Evolutionary conservation across 2,113 vertebrate species (phyloP).

Genomic region (Leptosomus discolor): DNA sequence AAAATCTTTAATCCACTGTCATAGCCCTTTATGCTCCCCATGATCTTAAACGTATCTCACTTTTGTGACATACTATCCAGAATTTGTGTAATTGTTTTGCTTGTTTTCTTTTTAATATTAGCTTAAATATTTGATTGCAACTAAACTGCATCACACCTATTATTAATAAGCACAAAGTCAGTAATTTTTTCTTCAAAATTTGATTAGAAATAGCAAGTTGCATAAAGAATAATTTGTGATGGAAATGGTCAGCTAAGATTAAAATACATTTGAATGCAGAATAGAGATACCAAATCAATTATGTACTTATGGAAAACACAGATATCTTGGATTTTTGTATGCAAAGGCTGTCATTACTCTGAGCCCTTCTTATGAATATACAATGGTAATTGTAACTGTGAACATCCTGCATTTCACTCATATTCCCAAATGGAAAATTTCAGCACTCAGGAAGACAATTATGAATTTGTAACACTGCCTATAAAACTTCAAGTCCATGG

Average conservation of each 20-base stretch:
- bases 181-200: neutral
- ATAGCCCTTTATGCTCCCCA: neutral
- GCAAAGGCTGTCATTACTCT: neutral
- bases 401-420: neutral
- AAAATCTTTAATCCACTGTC: neutral
- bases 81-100: neutral
- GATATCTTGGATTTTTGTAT: neutral
- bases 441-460: neutral
- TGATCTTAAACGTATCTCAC: neutral
- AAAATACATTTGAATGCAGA: neutral
- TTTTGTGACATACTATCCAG: neutral
- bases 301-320: neutral
- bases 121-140: neutral
- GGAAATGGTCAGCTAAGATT: neutral
- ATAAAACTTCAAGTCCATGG: neutral
- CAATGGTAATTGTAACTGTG: neutral
- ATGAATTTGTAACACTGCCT: neutral
- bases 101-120: neutral
- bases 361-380: constrained; percentile 7
- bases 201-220: neutral
- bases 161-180: neutral
- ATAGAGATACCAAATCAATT: neutral
- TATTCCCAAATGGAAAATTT: neutral
- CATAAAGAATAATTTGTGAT: neutral
- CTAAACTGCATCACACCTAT: neutral